These are phyloP conservation scores for Heliconius congener DNA, from an alignment of 1,140 invertebrate genomes.

Conservation along the genomic window DNA sequence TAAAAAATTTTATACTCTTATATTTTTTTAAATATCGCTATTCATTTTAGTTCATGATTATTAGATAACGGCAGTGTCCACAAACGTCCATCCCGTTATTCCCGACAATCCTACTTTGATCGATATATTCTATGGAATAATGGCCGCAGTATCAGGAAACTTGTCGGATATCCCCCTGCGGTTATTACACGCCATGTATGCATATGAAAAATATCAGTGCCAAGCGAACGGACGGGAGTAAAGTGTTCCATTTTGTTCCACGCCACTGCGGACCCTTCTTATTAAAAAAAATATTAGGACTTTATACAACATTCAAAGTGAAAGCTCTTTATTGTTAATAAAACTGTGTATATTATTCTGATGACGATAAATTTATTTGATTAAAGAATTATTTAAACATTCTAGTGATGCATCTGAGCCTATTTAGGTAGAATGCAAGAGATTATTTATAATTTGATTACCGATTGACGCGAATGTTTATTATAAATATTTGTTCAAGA, in stretches of 20 bases:
- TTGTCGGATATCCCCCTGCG: slow-evolving; percentile 21
- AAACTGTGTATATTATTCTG: not conserved
- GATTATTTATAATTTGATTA: slow-evolving; percentile 14
- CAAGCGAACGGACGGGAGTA: slow-evolving; percentile 38
- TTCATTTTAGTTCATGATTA: no score
- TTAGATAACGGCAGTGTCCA: no score
- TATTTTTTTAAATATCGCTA: no score
- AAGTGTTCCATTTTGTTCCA: slow-evolving; percentile 62
- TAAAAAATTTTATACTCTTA: no score
- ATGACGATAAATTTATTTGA: not conserved
- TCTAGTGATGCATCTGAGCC: not conserved
- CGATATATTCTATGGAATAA: slow-evolving; percentile 9
- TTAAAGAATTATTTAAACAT: not conserved
- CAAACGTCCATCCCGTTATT: no score
- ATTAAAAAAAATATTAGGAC: slow-evolving; percentile 13
- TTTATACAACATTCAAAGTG: not conserved
- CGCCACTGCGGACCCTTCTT: slow-evolving; percentile 68
- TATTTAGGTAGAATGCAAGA: not conserved
- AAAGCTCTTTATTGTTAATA: not conserved
- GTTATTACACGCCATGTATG: slow-evolving; percentile 24
- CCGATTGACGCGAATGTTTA: not conserved
- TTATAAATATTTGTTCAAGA: slow-evolving; percentile 9
- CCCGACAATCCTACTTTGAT: no score
- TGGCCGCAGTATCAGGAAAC: slow-evolving; percentile 18
- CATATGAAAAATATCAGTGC: slow-evolving; percentile 37